A percentile compares a stretch with the other conserved stretches of the same genome.
Evolutionary conservation across 2,113 vertebrate genomes (phyloP).

Genomic region (Mellivora capensis): DNA sequence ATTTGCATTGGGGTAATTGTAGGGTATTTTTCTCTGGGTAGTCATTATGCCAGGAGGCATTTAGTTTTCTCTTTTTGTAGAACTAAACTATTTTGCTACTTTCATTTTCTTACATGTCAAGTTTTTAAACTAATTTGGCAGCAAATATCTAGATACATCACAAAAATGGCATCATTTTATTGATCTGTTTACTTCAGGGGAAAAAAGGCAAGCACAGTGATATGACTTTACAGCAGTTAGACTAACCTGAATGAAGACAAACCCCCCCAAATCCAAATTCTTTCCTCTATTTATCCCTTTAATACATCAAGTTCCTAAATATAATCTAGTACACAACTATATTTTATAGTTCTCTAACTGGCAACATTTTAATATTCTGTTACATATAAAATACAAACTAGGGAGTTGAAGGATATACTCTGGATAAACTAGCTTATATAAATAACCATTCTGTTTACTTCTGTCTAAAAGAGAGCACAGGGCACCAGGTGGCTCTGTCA

Average conservation of each 20-base stretch:
- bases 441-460: background rate
- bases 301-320: background rate
- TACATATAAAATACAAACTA: background rate
- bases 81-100: background rate
- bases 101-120: background rate
- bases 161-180: background rate
- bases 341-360: background rate
- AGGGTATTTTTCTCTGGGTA: background rate
- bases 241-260: background rate
- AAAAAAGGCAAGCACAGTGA: background rate
- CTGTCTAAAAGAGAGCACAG: background rate
- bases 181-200: background rate
- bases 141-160: background rate
- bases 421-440: background rate
- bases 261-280: background rate
- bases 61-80: slow-evolving; percentile 2
- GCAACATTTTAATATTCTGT: slow-evolving; percentile 7
- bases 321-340: background rate
- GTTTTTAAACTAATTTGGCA: background rate
- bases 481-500: background rate
- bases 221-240: background rate
- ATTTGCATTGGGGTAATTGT: background rate
- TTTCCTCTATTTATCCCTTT: background rate
- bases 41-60: background rate
- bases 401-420: background rate